Evolutionary conservation across 2,888 invertebrate genomes (phyloP).

Genomic region (Pecten maximus): DNA sequence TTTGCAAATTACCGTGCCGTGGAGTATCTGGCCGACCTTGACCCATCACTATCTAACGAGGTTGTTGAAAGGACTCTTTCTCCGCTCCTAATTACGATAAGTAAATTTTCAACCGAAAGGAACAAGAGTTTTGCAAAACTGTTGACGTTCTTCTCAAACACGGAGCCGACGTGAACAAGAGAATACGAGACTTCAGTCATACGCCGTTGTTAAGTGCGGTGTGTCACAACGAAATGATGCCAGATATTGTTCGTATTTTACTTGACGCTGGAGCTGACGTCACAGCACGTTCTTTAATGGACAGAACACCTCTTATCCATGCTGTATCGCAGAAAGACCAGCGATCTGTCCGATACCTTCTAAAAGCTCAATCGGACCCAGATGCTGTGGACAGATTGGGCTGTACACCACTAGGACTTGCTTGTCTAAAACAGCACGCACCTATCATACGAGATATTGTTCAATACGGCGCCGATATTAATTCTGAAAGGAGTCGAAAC

Average conservation of each 20-base stretch:
- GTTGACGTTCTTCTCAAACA: neutral
- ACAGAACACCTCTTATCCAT: neutral
- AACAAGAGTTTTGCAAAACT: neutral
- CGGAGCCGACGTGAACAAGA: neutral
- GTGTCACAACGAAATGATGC: neutral
- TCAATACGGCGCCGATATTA: neutral
- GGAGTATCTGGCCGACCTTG: neutral
- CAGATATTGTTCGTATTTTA: neutral
- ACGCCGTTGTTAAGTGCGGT: neutral
- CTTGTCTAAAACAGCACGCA: neutral
- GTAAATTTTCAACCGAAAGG: neutral
- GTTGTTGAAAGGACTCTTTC: neutral
- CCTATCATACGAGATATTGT: neutral
- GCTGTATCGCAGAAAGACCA: neutral
- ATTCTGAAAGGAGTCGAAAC: neutral
- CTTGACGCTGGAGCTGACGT: conserved; percentile 25
- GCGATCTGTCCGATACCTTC: neutral
- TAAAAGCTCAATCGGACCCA: neutral
- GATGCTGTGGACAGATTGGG: neutral
- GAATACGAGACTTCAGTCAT: neutral
- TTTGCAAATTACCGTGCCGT: neutral
- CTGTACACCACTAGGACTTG: neutral
- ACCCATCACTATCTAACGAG: neutral
- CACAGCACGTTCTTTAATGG: neutral
- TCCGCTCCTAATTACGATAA: neutral